Base-by-base conservation (phyloP, 2,797 vertebrate species). In the Molossus molossus region DNA sequence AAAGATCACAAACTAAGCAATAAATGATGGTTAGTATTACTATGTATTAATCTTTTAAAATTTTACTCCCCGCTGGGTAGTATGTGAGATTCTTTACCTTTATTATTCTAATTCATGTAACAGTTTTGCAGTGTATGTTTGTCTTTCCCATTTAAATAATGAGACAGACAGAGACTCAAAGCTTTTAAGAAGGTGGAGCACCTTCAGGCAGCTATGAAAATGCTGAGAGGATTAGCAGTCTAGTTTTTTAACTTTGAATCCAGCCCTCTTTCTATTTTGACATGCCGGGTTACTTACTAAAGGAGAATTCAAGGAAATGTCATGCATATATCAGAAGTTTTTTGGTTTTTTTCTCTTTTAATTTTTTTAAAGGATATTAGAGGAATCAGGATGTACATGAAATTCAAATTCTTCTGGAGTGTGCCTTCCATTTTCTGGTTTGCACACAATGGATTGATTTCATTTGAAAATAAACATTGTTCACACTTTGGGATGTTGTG, bases 401-500 rank as follows among this genome's bases (percentile, higher is more conserved):
- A 72, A 83, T 65, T 85, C 80, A 91, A 80, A 81, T 69, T 17
- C 12, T 53, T 9, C 17, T 9, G 64, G 27, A 53, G 5, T 85
- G 23, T 53, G 64, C 27, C 15, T 92, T 92, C 13, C 10, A 15
- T 40, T 90, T 94, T 92, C 83, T 72, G 15, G 10, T 58, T 90
- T 93, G 29, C 58, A 40, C 58, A 60, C 25, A 55, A 58, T 37
- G 53, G 57, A 50, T 40, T 86, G 64, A 94, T 79, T 86, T 93
- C 73, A 89, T 87, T 94, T 60, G 67, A 96, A 95, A 21, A 57
- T 27, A 91, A 81, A 62, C 25, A 29, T 73, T 85, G 29, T 87
- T 76, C 48, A 62, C 2, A 10, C 33, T 91, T 87, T 27, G 67
- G 33, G 45, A 75, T 15, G 12, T 50, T 75, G 12, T 87, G 15